A percentile compares a stretch with the other conserved stretches of the same genome.
Evolutionary conservation across 2,888 invertebrate genomes (phyloP).

Genomic region (Scaptomyza flava): DNA sequence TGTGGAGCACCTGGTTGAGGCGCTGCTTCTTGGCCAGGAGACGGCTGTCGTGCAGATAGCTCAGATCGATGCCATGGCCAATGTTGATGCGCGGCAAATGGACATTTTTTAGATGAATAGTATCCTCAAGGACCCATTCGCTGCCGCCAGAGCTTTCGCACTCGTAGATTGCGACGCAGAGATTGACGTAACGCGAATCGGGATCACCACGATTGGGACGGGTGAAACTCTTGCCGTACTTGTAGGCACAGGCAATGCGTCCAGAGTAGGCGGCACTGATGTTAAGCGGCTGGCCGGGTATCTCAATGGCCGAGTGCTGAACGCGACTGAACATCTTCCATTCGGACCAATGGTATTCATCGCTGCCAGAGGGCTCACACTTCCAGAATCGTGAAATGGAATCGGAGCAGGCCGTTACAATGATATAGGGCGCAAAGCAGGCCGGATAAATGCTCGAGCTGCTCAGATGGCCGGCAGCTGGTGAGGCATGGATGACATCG

Average conservation of each 20-base stretch:
- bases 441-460: conserved; percentile 99
- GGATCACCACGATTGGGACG: conserved; percentile 90
- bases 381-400: conserved; percentile 95
- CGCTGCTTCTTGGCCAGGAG: conserved; percentile 93
- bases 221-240: conserved; percentile 95
- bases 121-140: conserved; percentile 97
- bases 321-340: conserved; percentile 94
- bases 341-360: conserved; percentile 91
- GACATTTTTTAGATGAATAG: conserved; percentile 96
- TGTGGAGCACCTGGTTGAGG: conserved; percentile 92
- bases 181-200: conserved; percentile 93
- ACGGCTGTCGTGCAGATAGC: conserved; percentile 91
- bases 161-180: conserved; percentile 98
- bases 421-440: conserved; percentile 98
- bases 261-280: conserved; percentile 99
- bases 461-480: conserved; percentile 98
- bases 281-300: conserved; percentile 94
- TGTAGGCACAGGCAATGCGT: conserved; percentile 98
- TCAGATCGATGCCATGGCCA: conserved; percentile 92
- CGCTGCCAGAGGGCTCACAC: conserved; percentile 84
- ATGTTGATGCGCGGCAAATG: conserved; percentile 92
- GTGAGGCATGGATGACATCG: conserved; percentile 96
- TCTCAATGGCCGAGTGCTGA: conserved; percentile 88
- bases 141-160: conserved; percentile 99
- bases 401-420: conserved; percentile 98